These are phyloP conservation scores for Caretta caretta DNA, from an alignment of 2,113 vertebrate genomes.

Conservation along the genomic window DNA sequence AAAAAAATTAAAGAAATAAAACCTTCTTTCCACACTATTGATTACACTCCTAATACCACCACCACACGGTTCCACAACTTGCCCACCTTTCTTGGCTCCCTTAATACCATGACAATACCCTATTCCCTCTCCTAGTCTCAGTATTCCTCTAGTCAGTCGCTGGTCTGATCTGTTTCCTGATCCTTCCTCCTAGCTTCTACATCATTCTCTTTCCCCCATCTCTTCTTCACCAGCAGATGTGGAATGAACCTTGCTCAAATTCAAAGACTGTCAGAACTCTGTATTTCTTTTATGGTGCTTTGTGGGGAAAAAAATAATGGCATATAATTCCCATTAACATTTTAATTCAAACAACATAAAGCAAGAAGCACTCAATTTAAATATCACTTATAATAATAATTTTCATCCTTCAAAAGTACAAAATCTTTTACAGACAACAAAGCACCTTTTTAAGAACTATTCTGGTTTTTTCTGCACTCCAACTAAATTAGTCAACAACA, in stretches of 20 bases:
- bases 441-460: background rate
- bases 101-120: background rate
- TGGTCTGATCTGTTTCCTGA: background rate
- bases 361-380: background rate
- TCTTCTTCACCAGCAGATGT: background rate
- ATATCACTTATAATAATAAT: background rate
- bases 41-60: background rate
- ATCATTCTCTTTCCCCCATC: background rate
- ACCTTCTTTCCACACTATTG: background rate
- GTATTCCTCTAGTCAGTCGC: background rate
- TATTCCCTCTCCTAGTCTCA: background rate
- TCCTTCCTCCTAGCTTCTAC: background rate
- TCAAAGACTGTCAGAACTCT: background rate
- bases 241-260: background rate
- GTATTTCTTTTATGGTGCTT: background rate
- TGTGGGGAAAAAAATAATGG: background rate
- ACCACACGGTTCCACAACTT: background rate
- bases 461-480: background rate
- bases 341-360: background rate
- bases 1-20: accelerated
- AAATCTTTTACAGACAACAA: background rate
- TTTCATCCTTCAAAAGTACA: background rate
- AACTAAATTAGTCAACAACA: background rate
- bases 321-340: background rate
- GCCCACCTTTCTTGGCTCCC: background rate